Conservation (phyloP, 2,797 vertebrate genomes). For the Ibycter americanus region DNA sequence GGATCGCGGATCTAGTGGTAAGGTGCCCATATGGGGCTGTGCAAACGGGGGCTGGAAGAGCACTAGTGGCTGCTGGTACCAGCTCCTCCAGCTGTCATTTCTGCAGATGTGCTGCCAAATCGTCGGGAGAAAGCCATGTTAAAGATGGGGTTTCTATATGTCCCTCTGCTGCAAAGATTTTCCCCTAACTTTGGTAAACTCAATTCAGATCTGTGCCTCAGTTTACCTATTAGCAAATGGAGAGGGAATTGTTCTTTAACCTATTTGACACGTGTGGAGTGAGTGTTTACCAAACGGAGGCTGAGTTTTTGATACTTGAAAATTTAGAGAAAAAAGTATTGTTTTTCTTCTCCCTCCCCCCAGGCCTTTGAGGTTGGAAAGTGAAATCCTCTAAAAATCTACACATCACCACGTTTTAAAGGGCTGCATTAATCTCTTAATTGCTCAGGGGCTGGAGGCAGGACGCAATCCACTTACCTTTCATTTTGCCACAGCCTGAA, state of each 20-base stretch:
- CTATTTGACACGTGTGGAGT: background rate
- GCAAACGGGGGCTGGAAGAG: background rate
- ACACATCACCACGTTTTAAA: background rate
- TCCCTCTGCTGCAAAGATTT: background rate
- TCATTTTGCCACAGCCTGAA: background rate
- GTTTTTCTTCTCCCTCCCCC: background rate
- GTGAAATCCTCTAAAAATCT: constrained; percentile 42
- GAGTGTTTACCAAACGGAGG: background rate
- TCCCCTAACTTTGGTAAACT: background rate
- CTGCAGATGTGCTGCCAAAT: background rate
- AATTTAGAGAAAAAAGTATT: background rate
- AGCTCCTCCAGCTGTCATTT: background rate
- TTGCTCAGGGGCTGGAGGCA: constrained; percentile 15
- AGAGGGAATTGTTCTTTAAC: background rate
- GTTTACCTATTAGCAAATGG: background rate
- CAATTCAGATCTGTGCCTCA: background rate
- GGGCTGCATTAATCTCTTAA: constrained; percentile 22
- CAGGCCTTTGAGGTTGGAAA: constrained; percentile 22
- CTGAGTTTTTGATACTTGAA: background rate
- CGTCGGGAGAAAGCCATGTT: background rate
- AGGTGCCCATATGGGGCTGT: background rate
- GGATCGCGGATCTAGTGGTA: constrained; percentile 62
- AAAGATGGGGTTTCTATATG: background rate
- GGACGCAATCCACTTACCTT: background rate
- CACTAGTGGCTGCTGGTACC: background rate